Evolutionary conservation across 2,797 vertebrate species (phyloP).

Genomic region (Anguilla anguilla): DNA sequence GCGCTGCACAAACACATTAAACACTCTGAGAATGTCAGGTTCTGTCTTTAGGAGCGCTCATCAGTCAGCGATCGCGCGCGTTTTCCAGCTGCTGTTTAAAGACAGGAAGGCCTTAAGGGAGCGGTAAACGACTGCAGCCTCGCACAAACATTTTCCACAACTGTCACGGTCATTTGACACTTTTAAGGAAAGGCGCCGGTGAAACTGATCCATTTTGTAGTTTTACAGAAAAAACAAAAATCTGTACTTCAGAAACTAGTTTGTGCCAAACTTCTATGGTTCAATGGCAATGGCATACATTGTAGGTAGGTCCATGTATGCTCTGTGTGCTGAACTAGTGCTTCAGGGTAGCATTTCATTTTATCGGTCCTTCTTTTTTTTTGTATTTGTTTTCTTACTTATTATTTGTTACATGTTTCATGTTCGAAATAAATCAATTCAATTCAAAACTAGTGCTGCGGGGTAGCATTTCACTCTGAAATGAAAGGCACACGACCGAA

Average conservation of each 20-base stretch:
- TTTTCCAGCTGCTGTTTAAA: conserved; percentile 30
- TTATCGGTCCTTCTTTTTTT: background rate
- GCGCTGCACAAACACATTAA: background rate
- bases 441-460: background rate
- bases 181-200: background rate
- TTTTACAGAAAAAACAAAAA: background rate
- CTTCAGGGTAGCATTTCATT: background rate
- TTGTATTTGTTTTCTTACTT: too few species aligned
- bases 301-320: conserved; percentile 23
- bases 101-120: conserved; percentile 34
- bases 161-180: background rate
- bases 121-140: background rate
- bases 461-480: background rate
- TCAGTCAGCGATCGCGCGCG: background rate
- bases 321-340: background rate
- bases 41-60: background rate
- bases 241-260: background rate
- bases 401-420: too few species aligned
- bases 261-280: conserved; percentile 17
- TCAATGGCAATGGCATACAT: background rate
- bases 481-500: background rate
- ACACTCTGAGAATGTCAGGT: conserved; percentile 26
- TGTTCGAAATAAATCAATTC: too few species aligned
- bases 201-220: conserved; percentile 34
- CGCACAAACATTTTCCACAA: conserved; percentile 36